Conservation (phyloP, 2,113 vertebrate genomes). For the Grammatotria lemairii region DNA sequence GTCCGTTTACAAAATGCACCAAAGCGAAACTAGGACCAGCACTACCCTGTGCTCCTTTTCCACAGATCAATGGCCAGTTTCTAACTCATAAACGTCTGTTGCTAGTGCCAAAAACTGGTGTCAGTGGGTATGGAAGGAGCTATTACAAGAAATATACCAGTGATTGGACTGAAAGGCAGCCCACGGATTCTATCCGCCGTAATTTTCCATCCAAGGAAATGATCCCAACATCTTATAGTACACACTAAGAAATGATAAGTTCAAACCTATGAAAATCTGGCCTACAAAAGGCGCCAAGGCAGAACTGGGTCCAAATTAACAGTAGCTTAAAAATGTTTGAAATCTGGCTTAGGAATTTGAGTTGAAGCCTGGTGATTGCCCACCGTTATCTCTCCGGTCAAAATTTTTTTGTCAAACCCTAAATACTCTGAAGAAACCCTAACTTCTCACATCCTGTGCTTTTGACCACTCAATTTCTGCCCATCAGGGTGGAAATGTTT, state of each 20-base stretch:
- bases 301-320: not conserved
- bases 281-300: accelerated
- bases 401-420: accelerated
- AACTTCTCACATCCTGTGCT: not conserved
- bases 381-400: not conserved
- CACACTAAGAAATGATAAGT: not conserved
- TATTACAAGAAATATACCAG: not conserved
- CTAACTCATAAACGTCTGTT: not conserved
- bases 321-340: not conserved
- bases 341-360: not conserved
- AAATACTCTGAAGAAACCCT: not conserved
- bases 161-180: not conserved
- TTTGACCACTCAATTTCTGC: not conserved
- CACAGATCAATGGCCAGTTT: accelerated
- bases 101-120: not conserved
- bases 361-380: not conserved
- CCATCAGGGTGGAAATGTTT: not conserved
- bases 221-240: not conserved
- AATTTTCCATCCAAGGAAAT: not conserved
- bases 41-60: not conserved
- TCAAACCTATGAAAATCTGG: not conserved
- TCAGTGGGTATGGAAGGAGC: not conserved
- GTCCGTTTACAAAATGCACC: accelerated
- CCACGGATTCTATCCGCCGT: accelerated
- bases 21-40: not conserved